These are phyloP conservation scores for Apostichopus leukothele DNA, from an alignment of 53 echinoderm and acorn worm genomes.

Conservation along the genomic window DNA sequence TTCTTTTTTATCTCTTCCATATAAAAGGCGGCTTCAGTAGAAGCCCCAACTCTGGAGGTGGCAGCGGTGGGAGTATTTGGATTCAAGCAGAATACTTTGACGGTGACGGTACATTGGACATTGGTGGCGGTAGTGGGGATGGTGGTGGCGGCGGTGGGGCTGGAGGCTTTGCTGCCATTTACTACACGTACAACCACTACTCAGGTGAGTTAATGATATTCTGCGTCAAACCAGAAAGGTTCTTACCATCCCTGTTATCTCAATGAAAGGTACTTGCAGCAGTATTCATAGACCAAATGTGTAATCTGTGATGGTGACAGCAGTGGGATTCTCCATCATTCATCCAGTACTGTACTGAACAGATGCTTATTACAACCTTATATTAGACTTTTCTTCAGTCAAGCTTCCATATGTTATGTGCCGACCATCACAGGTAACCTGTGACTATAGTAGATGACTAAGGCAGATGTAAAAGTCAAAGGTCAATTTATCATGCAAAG, in stretches of 20 bases:
- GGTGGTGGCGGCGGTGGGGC: constrained; percentile 81
- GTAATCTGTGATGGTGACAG: neutral
- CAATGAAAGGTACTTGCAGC: too few species aligned
- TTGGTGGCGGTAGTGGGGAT: constrained; percentile 71
- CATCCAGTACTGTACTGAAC: too few species aligned
- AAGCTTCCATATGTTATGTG: too few species aligned
- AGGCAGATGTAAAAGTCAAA: too few species aligned
- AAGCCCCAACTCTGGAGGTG: constrained; percentile 77
- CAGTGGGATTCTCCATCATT: neutral
- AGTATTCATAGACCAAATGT: too few species aligned
- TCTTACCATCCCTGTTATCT: too few species aligned
- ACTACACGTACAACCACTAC: constrained; percentile 81
- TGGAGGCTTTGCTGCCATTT: constrained; percentile 82
- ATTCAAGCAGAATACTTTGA: constrained; percentile 71
- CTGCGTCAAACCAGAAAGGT: too few species aligned
- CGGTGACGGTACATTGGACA: constrained; percentile 78
- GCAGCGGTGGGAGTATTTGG: constrained; percentile 89
- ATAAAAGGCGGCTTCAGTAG: constrained; percentile 69
- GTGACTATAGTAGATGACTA: too few species aligned
- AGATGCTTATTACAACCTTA: too few species aligned
- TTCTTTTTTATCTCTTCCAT: neutral
- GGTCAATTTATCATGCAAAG: too few species aligned
- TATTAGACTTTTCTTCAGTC: too few species aligned
- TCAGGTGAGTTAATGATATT: constrained; percentile 56
- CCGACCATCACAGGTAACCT: too few species aligned